phyloP scores from a whole-genome alignment of 2,888 invertebrate genomes.

The Sminthurides aquaticus region DNA sequence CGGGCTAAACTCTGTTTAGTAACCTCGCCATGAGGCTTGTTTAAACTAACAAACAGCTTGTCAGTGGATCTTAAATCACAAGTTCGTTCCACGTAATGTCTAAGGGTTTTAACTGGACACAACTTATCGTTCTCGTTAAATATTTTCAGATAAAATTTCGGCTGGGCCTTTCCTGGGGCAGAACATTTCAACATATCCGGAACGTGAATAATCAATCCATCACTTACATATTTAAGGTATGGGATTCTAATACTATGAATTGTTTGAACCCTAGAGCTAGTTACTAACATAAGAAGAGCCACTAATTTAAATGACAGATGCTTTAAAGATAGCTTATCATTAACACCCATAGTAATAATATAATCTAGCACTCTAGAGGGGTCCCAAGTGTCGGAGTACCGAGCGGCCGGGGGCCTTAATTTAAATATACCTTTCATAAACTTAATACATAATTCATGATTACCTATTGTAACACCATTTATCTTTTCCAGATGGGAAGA shows the following conservation, averaged over 20 bases:
- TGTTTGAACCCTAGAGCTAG: slow-evolving; percentile 19
- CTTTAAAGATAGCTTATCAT: slow-evolving; percentile 4
- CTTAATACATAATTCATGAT: not conserved
- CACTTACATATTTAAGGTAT: not conserved
- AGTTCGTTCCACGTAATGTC: slow-evolving; percentile 1
- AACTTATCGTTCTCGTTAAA: not conserved
- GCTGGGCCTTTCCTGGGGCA: not conserved
- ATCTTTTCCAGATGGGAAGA: not conserved
- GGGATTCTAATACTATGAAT: slow-evolving; percentile 1
- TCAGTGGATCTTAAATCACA: not conserved
- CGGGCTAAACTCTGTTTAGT: slow-evolving; percentile 4
- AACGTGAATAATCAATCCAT: not conserved
- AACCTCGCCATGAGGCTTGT: slow-evolving; percentile 6
- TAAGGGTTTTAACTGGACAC: not conserved
- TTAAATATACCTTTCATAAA: slow-evolving; percentile 14
- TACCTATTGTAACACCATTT: not conserved
- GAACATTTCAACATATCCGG: slow-evolving; percentile 8
- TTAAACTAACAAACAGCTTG: slow-evolving; percentile 10
- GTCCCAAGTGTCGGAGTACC: slow-evolving; percentile 19
- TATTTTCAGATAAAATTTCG: not conserved
- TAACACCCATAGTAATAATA: not conserved
- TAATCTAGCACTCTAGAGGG: slow-evolving; percentile 3
- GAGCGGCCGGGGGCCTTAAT: slow-evolving; percentile 9
- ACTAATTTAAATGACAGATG: slow-evolving; percentile 11
- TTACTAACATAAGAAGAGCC: slow-evolving; percentile 11